phyloP scores from a whole-genome alignment of 2,888 invertebrate species.

The Pammene fasciana region DNA sequence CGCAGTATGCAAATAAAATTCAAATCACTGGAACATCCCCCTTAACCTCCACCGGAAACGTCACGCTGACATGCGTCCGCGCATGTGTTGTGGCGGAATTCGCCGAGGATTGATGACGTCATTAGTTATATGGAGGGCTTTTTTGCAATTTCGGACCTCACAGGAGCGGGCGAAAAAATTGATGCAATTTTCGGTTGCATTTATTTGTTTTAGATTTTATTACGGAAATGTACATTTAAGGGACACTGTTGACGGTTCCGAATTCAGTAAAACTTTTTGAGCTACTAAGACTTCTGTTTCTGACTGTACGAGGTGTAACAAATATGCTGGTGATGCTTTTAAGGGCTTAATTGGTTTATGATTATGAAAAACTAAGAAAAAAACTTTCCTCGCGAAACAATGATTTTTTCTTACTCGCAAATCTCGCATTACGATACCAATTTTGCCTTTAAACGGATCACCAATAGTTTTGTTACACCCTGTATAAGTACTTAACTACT shows the following conservation, averaged over 20 bases:
- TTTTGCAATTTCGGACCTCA: conserved; percentile 67
- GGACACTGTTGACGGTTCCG: neutral
- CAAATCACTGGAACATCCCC: conserved; percentile 46
- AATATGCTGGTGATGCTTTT: too few species aligned
- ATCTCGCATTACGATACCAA: too few species aligned
- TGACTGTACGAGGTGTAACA: too few species aligned
- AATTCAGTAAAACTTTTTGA: too few species aligned
- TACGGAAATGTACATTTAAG: neutral
- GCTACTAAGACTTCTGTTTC: too few species aligned
- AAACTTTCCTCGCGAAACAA: too few species aligned
- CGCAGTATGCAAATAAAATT: neutral
- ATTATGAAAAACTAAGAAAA: too few species aligned
- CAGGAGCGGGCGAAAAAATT: conserved; percentile 48
- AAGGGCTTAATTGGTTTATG: too few species aligned
- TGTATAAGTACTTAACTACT: too few species aligned
- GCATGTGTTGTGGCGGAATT: conserved; percentile 69
- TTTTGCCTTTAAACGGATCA: too few species aligned
- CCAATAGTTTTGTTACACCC: too few species aligned
- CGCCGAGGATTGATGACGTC: conserved; percentile 75
- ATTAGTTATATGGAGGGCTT: conserved; percentile 71
- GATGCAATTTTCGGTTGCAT: conserved; percentile 17
- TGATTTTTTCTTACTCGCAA: too few species aligned
- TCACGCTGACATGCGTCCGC: conserved; percentile 73
- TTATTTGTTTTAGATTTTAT: conserved; percentile 2
- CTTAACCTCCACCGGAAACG: conserved; percentile 64